Conservation (phyloP, 2,113 vertebrate genomes). For the Oxyura jamaicensis region DNA sequence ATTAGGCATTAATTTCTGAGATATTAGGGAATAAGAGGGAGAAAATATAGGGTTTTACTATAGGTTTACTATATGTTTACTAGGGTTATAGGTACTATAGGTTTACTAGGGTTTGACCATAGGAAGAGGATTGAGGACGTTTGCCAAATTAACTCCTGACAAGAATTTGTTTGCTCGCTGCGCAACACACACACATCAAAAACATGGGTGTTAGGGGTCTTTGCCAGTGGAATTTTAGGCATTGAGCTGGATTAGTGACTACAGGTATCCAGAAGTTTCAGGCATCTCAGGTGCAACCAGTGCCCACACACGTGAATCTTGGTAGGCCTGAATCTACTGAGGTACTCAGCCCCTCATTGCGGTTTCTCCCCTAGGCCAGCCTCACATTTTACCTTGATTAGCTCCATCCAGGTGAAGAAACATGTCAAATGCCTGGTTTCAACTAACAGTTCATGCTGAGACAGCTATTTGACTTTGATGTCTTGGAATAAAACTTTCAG, state of each 20-base stretch:
- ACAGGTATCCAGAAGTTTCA: not conserved
- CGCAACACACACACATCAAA: not conserved
- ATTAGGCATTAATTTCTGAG: not conserved
- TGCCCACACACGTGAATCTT: not conserved
- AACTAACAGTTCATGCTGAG: not conserved
- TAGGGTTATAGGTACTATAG: too few relatives aligned
- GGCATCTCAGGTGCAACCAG: not conserved
- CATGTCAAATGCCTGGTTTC: not conserved
- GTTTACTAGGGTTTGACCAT: not conserved
- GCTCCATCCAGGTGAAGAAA: not conserved
- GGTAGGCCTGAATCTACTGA: not conserved
- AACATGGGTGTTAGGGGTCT: not conserved
- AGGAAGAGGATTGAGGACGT: not conserved
- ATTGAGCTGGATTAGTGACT: not conserved
- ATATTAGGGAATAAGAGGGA: not conserved
- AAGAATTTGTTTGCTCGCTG: not conserved
- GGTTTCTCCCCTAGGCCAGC: not conserved
- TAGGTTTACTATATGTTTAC: not conserved
- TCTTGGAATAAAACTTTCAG: not conserved
- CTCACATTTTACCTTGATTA: not conserved
- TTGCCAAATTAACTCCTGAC: not conserved
- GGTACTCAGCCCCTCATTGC: not conserved
- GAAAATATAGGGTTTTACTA: not conserved
- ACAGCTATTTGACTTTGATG: not conserved
- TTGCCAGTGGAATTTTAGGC: not conserved